A percentile compares a stretch with the other conserved stretches of the same genome.
phyloP scores from a whole-genome alignment of 2,888 invertebrate species.

The Rhamphomyia laevipes region DNA sequence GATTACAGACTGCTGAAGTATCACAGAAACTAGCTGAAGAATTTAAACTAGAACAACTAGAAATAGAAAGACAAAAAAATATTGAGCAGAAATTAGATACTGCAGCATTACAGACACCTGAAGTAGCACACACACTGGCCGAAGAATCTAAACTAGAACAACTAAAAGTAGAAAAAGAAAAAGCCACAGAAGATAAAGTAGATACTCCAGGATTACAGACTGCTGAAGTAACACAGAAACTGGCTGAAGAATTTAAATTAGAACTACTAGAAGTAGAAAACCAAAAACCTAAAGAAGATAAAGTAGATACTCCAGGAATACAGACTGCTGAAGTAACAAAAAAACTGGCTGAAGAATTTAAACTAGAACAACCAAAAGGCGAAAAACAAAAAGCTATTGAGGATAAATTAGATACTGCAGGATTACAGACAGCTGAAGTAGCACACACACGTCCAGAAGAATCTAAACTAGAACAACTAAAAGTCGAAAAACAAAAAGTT shows the following conservation, averaged over 20 bases:
- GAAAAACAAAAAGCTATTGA: background rate
- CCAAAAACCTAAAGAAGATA: background rate
- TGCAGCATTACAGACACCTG: background rate
- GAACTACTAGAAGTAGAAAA: conserved; percentile 5
- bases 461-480: background rate
- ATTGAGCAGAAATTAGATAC: background rate
- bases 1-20: background rate
- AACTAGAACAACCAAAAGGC: background rate
- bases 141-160: background rate
- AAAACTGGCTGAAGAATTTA: background rate
- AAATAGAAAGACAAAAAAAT: background rate
- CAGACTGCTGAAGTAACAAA: background rate
- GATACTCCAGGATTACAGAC: background rate
- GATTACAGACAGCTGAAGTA: background rate
- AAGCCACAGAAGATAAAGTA: background rate
- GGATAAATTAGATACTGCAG: conserved; percentile 11
- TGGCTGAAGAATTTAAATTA: background rate
- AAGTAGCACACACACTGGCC: too few species aligned
- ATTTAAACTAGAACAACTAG: background rate
- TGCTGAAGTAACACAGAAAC: background rate
- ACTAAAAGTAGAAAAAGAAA: background rate
- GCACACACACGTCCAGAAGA: background rate
- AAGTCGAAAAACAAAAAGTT: conserved; percentile 2
- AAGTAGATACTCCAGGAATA: too few species aligned
- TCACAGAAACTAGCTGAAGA: background rate